A percentile compares a stretch with the other conserved stretches of the same genome.
Evolutionary conservation across 2,113 vertebrate species (phyloP).

Genomic region (Sander vitreus): DNA sequence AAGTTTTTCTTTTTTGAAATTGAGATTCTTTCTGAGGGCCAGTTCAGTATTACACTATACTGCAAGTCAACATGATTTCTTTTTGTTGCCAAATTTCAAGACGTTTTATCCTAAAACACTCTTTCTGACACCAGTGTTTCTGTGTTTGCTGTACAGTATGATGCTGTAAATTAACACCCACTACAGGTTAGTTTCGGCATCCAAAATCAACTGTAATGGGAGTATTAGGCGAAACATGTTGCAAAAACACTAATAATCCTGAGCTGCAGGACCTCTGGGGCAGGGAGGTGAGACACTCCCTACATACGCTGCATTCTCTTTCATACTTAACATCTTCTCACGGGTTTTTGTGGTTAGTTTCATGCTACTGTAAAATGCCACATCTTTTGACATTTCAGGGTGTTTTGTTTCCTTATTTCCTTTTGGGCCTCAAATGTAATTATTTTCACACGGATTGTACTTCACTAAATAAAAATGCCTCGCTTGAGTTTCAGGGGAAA

Average conservation of each 20-base stretch:
- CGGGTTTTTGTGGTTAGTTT: neutral
- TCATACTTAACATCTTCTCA: neutral
- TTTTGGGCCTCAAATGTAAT: neutral
- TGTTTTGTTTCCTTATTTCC: neutral
- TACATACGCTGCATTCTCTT: neutral
- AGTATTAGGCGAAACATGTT: too few species aligned
- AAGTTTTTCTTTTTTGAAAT: neutral
- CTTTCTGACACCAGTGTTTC: neutral
- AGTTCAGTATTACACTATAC: neutral
- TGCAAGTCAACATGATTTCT: neutral
- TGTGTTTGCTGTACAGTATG: neutral
- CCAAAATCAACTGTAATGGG: neutral
- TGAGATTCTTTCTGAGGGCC: neutral
- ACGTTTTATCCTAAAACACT: neutral
- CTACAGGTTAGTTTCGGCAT: neutral
- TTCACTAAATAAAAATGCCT: neutral
- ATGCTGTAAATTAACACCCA: neutral
- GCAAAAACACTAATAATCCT: neutral
- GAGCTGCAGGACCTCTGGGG: constrained; percentile 69
- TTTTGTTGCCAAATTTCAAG: neutral
- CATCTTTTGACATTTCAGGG: neutral
- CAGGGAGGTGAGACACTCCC: constrained; percentile 49
- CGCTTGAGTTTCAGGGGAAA: neutral
- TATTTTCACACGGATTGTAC: too few species aligned
- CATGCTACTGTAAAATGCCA: too few species aligned